Evolutionary conservation across 1,140 invertebrate genomes (phyloP), one percentile per base, ranked within the genome.

Genomic region (Halictus rubicundus): DNA sequence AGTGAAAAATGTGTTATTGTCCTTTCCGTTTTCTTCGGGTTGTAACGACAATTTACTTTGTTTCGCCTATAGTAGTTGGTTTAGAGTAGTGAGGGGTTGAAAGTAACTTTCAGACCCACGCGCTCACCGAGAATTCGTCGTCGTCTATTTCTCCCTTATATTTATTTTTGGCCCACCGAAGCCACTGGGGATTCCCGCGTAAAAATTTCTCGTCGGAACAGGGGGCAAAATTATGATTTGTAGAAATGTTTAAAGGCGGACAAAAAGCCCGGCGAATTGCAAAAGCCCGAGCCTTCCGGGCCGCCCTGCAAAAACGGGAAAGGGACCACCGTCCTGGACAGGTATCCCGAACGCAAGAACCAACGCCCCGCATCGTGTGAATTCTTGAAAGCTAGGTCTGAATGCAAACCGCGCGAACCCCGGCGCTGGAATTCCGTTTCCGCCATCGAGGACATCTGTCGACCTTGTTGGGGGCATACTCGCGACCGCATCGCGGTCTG

Each of bases 361-460:
- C 71, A 63, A 42, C 64, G 19, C 7, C 32, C 23, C n/a, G 63
- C 63, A 66, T 74, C 70, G 49, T 66, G 70, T 79, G 61, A 79
- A 74, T 79, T 79, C 77, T 68, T 60, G 37, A 49, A 65, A 37
- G 70, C 39, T 74, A 74, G 61, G 64, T 16, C 25, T 78, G 63
- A 66, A 74, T 74, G 77, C 70, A 79, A 79, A 79, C 61, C 77
- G 46, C 42, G 42, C n/a, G 25, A 2, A 6, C 23, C 25, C 25
- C 69, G 21, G 21, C 23, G 23, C 19, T 74, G 66, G 60, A 71
- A 83, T 80, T 81, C 71, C 57, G 61, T 46, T 73, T 83, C 54
- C 66, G 37, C 10, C 42, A 12, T 10, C 27, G 68, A 78, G 78
- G 54, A 75, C 71, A 84, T 84, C 63, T 71, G 75, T 79, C 59